Evolutionary conservation across 2,888 invertebrate species (phyloP).

Genomic region (Acronicta leporina): DNA sequence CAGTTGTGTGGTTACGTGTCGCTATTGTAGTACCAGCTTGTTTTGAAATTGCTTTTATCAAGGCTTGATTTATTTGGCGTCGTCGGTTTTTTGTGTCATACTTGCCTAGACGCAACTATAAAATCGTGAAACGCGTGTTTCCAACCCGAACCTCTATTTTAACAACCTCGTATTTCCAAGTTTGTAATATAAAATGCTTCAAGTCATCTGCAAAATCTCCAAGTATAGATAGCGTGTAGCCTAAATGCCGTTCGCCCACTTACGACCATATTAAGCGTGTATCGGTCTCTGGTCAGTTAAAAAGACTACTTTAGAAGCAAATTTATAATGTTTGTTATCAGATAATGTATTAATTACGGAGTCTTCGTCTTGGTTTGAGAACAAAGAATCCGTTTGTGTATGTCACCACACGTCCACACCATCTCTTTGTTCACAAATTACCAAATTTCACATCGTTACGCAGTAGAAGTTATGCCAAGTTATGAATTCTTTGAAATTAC

Average conservation of each 20-base stretch:
- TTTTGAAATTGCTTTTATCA: constrained; percentile 5
- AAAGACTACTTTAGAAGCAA: constrained; percentile 54
- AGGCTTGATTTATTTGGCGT: constrained; percentile 1
- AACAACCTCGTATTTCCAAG: constrained; percentile 71
- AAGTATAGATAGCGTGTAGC: constrained; percentile 66
- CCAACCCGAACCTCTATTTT: constrained; percentile 45
- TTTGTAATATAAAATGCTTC: constrained; percentile 73
- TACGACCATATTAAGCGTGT: constrained; percentile 70
- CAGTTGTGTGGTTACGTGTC: constrained; percentile 1
- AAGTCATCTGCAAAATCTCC: constrained; percentile 71
- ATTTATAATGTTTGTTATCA: constrained; percentile 36
- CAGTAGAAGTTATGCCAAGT: neutral
- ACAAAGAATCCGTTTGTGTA: constrained; percentile 26
- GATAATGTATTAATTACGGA: constrained; percentile 7
- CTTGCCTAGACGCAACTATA: constrained; percentile 8
- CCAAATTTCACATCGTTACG: neutral
- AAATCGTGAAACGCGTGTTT: constrained; percentile 30
- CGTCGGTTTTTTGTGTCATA: neutral
- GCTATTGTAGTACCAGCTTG: constrained; percentile 10
- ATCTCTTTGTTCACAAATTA: constrained; percentile 10
- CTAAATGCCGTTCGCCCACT: constrained; percentile 85
- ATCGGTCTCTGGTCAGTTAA: constrained; percentile 73
- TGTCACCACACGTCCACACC: constrained; percentile 10
- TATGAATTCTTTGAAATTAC: neutral
- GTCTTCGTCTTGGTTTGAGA: constrained; percentile 4